Evolutionary conservation across 2,888 invertebrate genomes (phyloP).

Genomic region (Drosophila tripunctata): DNA sequence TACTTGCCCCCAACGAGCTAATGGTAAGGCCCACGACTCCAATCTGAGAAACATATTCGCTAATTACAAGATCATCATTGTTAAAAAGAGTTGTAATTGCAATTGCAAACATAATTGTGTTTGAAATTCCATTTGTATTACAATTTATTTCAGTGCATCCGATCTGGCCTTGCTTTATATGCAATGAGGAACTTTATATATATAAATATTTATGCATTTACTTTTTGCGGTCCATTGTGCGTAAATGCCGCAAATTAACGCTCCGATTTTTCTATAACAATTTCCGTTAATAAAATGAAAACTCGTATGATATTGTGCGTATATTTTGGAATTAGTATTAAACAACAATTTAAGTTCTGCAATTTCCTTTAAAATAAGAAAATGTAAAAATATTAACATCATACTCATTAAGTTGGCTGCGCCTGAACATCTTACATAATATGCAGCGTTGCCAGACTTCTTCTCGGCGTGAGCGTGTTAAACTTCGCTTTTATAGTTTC

Average conservation of each 20-base stretch:
- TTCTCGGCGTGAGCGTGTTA: too few species aligned
- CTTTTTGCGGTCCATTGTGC: not conserved
- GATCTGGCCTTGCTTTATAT: constrained; percentile 1
- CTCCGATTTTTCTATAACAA: not conserved
- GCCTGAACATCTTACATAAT: too few species aligned
- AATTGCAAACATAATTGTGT: constrained; percentile 38
- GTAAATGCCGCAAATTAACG: not conserved
- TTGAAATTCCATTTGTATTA: constrained; percentile 46
- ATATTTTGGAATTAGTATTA: too few species aligned
- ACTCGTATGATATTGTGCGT: not conserved
- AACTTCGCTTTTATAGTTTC: too few species aligned
- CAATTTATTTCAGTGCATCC: constrained; percentile 46
- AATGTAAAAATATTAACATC: too few species aligned
- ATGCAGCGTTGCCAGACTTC: too few species aligned
- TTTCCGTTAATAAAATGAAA: not conserved
- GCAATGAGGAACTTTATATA: constrained; percentile 45
- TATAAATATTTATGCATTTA: not conserved
- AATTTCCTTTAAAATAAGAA: too few species aligned
- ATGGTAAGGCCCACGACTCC: constrained; percentile 19
- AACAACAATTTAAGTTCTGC: too few species aligned
- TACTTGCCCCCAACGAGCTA: constrained; percentile 1
- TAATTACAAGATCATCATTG: constrained; percentile 58
- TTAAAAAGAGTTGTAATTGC: constrained; percentile 42
- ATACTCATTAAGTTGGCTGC: too few species aligned
- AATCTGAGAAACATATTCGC: constrained; percentile 14